A percentile compares a stretch with the other conserved stretches of the same genome.
Evolutionary conservation across 2,797 vertebrate genomes (phyloP).

Genomic region (Botia kubotai): DNA sequence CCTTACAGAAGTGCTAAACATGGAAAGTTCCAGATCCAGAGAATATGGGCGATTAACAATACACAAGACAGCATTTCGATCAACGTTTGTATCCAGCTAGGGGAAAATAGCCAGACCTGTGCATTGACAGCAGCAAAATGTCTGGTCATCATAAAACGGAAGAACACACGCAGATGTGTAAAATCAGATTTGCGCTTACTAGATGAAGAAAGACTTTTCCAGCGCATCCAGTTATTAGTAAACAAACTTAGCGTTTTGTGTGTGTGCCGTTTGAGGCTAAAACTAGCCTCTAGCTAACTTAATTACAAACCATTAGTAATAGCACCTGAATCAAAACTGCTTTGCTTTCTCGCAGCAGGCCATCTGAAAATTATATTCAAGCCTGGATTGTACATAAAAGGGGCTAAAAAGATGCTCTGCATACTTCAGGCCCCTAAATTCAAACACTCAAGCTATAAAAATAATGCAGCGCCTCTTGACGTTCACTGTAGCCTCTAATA

Average conservation of each 20-base stretch:
- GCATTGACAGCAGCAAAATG: too few species aligned
- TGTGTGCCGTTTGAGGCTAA: not conserved
- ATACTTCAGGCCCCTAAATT: not conserved
- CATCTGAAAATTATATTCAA: not conserved
- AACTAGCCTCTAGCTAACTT: not conserved
- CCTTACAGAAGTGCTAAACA: not conserved
- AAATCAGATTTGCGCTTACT: too few species aligned
- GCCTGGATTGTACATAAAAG: not conserved
- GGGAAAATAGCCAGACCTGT: too few species aligned
- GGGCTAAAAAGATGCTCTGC: not conserved
- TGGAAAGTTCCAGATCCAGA: too few species aligned
- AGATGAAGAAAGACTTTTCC: too few species aligned
- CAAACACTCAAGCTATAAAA: not conserved
- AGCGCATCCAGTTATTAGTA: too few species aligned
- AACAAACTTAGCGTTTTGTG: too few species aligned
- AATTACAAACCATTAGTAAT: not conserved
- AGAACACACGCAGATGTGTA: too few species aligned
- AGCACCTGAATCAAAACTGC: too few species aligned
- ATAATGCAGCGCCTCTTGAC: not conserved
- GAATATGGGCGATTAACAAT: not conserved
- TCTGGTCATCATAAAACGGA: too few species aligned
- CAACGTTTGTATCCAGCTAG: too few species aligned
- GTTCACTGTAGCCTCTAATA: slow-evolving; percentile 52
- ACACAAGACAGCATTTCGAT: not conserved
- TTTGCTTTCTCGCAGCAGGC: not conserved